Conservation (phyloP, 2,888 invertebrate genomes). For the Aspidapion aeneum region DNA sequence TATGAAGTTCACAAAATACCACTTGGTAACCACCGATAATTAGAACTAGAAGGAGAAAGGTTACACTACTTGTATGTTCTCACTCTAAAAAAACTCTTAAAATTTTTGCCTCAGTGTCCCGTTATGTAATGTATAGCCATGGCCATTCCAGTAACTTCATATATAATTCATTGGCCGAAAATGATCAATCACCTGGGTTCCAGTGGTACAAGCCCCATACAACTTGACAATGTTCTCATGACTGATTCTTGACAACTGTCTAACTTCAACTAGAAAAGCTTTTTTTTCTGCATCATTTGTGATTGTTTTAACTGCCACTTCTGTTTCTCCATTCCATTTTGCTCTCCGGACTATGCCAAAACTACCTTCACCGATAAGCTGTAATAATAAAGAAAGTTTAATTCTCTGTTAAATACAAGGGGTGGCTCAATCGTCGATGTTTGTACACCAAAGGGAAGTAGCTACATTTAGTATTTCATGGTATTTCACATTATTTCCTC, state of each 20-base stretch:
- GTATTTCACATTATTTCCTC: too few species aligned
- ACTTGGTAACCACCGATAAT: too few species aligned
- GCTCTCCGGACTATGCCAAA: slow-evolving; percentile 94
- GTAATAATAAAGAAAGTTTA: slow-evolving; percentile 32
- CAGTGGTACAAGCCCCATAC: slow-evolving; percentile 83
- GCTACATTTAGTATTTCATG: not conserved
- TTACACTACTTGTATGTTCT: too few species aligned
- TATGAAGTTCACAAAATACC: too few species aligned
- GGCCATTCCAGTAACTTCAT: too few species aligned
- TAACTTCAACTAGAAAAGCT: slow-evolving; percentile 84
- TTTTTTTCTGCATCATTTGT: slow-evolving; percentile 86
- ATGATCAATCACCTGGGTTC: slow-evolving; percentile 41
- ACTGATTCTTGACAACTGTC: slow-evolving; percentile 84
- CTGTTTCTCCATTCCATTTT: slow-evolving; percentile 70
- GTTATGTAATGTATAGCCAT: too few species aligned
- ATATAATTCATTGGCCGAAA: too few species aligned
- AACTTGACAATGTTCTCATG: slow-evolving; percentile 93
- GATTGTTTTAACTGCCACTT: slow-evolving; percentile 92
- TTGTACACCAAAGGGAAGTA: not conserved
- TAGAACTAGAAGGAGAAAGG: too few species aligned
- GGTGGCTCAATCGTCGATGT: too few species aligned
- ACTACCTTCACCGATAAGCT: slow-evolving; percentile 91
- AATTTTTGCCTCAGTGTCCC: too few species aligned
- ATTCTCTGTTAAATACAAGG: slow-evolving; percentile 33
- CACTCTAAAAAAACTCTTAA: too few species aligned